Evolutionary conservation across 2,797 vertebrate species (phyloP).

Genomic region (Salarias fasciatus): DNA sequence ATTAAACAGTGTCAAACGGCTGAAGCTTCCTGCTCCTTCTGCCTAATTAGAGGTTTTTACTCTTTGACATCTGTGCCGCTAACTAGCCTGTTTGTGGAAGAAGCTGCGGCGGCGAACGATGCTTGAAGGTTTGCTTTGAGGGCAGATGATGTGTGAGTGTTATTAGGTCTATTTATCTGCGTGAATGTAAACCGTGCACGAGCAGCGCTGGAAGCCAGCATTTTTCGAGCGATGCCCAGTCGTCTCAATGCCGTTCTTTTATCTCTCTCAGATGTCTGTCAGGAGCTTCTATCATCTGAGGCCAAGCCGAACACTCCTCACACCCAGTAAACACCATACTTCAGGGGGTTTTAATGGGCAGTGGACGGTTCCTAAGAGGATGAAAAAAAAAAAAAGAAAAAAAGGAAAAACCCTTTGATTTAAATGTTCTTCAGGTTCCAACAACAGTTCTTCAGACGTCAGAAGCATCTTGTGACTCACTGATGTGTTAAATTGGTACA

Average conservation of each 20-base stretch:
- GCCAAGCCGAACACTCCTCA: conserved; percentile 40
- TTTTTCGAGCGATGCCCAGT: conserved; percentile 26
- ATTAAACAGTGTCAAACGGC: conserved; percentile 14
- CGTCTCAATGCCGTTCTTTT: conserved; percentile 59
- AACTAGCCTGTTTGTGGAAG: conserved; percentile 17
- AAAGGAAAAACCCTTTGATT: conserved; percentile 38
- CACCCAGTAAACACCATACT: conserved; percentile 50
- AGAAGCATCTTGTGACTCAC: conserved; percentile 48
- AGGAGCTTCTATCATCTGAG: conserved; percentile 59
- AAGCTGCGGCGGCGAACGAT: conserved; percentile 2
- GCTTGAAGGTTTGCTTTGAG: background rate
- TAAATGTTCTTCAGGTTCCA: conserved; percentile 38
- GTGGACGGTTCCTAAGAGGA: conserved; percentile 30
- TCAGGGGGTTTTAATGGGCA: conserved; percentile 49
- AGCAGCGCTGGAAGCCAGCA: conserved; percentile 5
- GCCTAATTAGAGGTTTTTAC: conserved; percentile 26
- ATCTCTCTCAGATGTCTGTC: conserved; percentile 74
- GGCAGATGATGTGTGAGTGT: background rate
- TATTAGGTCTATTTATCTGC: background rate
- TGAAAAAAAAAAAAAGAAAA: conserved; percentile 16
- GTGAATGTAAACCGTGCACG: conserved; percentile 1
- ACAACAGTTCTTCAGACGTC: conserved; percentile 47
- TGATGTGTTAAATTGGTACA: conserved; percentile 59
- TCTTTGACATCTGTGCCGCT: conserved; percentile 19
- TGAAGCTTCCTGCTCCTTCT: conserved; percentile 18